Conservation (phyloP, 2,113 vertebrate genomes). For the Tupaia chinensis region DNA sequence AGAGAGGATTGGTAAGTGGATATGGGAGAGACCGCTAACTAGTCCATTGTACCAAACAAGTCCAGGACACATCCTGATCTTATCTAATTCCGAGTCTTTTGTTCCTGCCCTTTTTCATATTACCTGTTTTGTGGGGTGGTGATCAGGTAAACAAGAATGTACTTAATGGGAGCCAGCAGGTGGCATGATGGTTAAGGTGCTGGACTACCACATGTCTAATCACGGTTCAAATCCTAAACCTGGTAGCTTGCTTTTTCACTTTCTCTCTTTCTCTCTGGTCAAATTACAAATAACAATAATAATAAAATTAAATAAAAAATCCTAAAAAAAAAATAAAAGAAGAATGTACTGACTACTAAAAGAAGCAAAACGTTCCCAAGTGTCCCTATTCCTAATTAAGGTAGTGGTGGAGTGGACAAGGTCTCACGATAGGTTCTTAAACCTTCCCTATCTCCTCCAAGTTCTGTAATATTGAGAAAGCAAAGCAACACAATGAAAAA, state of each 20-base stretch:
- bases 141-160: neutral
- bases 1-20: neutral
- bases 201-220: no score
- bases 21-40: neutral
- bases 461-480: neutral
- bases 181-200: no score
- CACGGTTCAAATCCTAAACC: no score
- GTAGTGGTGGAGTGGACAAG: neutral
- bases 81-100: neutral
- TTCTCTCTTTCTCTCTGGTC: no score
- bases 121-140: neutral
- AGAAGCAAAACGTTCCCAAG: neutral
- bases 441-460: neutral
- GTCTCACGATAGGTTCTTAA: neutral
- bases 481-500: conserved; percentile 5
- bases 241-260: no score
- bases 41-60: neutral
- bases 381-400: neutral
- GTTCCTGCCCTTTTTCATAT: neutral
- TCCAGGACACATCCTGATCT: neutral
- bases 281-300: no score
- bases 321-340: neutral
- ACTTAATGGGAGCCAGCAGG: neutral
- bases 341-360: neutral
- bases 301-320: no score